Base-by-base conservation (phyloP, 2,888 invertebrate species). In the Herminia tarsipennalis region DNA sequence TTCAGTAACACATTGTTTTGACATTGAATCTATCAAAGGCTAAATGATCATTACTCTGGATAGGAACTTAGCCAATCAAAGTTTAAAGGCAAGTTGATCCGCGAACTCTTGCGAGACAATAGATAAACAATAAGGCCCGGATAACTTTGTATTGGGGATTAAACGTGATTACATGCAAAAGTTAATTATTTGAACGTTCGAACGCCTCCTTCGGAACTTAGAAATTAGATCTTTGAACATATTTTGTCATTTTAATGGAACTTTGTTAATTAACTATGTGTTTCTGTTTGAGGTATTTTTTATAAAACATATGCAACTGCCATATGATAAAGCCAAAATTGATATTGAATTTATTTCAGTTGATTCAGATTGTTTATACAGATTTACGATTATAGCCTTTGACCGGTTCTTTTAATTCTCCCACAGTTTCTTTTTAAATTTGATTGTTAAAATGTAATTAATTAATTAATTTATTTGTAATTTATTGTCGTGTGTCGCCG, bases 381-480 rank as follows among this genome's bases (percentile, higher is more conserved):
- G n/a, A 14, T 8, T 18, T 16, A 9, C 22, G 3, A 4, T 51
- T 46, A 52, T 58, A 51, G 55, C 53, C 56, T 57, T 44, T 56
- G 53, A 56, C 62, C 40, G 56, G 62, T 63, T 48, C 48, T 45
- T 42, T 56, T 53, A 64, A 58, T 33, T 57, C 34, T 49, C 43
- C 33, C 44, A 16, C 28, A 53, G 48, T 41, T 42, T 14, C 6
- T 22, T 35, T 50, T 54, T 54, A 33, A 37, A 50, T 63, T 50
- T 56, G 44, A 53, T 56, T 58, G 63, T 56, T 64, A 34, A 44
- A 44, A 43, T 67, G 75, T 76, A 75, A 78, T 78, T 73, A 70
- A 73, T 76, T 70, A 50, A 70, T n/a, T 80, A 77, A 80, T 77
- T 83, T 81, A 80, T 78, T 76, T 70, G 70, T 77, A 77, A 73